A percentile compares a stretch with the other conserved stretches of the same genome.
phyloP scores from a whole-genome alignment of 2,797 vertebrate genomes.

The Sebastes trivittatus region DNA sequence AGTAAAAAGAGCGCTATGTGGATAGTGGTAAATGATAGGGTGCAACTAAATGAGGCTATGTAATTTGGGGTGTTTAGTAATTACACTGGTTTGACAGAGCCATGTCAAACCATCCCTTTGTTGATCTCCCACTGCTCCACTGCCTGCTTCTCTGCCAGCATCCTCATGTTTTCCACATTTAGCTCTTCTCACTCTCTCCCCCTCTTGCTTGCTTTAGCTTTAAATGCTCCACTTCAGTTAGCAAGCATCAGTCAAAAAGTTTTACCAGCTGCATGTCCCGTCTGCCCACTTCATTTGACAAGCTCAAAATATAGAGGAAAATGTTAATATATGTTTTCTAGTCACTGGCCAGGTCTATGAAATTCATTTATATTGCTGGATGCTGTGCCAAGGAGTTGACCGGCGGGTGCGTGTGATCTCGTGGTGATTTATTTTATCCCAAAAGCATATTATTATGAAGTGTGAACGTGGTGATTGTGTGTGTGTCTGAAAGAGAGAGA shows the following conservation, averaged over 20 bases:
- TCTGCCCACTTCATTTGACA: constrained; percentile 59
- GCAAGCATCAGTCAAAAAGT: constrained; percentile 68
- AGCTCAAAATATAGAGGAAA: constrained; percentile 73
- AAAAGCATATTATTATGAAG: constrained; percentile 70
- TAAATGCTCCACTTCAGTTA: constrained; percentile 63
- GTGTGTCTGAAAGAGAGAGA: neutral
- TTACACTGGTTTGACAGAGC: constrained; percentile 80
- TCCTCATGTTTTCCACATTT: constrained; percentile 81
- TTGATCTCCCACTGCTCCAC: constrained; percentile 64
- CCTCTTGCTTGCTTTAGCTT: constrained; percentile 49
- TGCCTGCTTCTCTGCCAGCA: constrained; percentile 53
- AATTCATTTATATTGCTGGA: constrained; percentile 70
- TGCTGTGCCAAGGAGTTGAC: constrained; percentile 62
- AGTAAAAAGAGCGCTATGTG: constrained; percentile 67
- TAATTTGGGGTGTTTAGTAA: constrained; percentile 85
- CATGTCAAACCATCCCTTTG: constrained; percentile 76
- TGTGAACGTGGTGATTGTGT: constrained; percentile 51
- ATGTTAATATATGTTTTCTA: constrained; percentile 75
- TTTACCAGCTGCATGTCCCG: constrained; percentile 69
- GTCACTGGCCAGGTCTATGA: constrained; percentile 64
- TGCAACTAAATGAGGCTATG: constrained; percentile 82
- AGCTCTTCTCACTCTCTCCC: constrained; percentile 65
- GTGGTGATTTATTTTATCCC: constrained; percentile 76
- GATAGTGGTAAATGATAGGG: constrained; percentile 81
- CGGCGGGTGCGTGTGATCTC: constrained; percentile 62